These are phyloP conservation scores for Gouania willdenowi DNA, from an alignment of 2,797 vertebrate species.

Conservation along the genomic window DNA sequence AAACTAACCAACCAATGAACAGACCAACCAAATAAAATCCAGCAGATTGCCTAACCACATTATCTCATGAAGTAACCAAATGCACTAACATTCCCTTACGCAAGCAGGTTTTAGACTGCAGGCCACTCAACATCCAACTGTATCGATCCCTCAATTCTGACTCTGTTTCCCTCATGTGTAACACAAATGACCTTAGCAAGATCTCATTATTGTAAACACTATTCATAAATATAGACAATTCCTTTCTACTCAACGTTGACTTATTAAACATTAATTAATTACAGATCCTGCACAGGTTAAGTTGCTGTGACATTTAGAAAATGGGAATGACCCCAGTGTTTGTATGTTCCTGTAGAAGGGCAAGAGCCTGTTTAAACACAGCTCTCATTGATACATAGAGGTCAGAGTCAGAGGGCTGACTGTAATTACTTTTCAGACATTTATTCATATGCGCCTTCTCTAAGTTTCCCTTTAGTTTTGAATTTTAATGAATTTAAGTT, in stretches of 20 bases:
- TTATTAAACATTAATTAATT: slow-evolving; percentile 52
- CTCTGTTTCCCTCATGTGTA: slow-evolving; percentile 5
- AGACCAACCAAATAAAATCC: too few relatives aligned
- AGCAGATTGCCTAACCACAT: too few relatives aligned
- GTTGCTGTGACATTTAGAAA: slow-evolving; percentile 53
- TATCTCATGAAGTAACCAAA: too few relatives aligned
- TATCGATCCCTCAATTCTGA: not conserved
- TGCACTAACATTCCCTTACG: too few relatives aligned
- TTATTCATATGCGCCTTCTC: too few relatives aligned
- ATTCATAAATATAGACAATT: slow-evolving; percentile 30
- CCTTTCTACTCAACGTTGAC: slow-evolving; percentile 7
- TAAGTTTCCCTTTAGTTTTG: too few relatives aligned
- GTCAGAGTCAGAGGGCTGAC: slow-evolving; percentile 36
- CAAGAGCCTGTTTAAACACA: slow-evolving; percentile 27
- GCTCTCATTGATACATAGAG: slow-evolving; percentile 35
- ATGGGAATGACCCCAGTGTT: slow-evolving; percentile 47
- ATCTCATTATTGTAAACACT: slow-evolving; percentile 30
- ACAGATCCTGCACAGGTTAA: slow-evolving; percentile 30
- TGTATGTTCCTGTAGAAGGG: slow-evolving; percentile 26
- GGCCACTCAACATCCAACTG: too few relatives aligned
- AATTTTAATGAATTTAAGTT: too few relatives aligned
- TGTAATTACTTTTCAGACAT: too few relatives aligned
- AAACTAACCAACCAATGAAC: too few relatives aligned
- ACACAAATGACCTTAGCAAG: slow-evolving; percentile 17
- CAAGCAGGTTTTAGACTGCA: too few relatives aligned